Evolutionary conservation across 2,888 invertebrate genomes (phyloP).

Genomic region (Polylopha cassiicola): DNA sequence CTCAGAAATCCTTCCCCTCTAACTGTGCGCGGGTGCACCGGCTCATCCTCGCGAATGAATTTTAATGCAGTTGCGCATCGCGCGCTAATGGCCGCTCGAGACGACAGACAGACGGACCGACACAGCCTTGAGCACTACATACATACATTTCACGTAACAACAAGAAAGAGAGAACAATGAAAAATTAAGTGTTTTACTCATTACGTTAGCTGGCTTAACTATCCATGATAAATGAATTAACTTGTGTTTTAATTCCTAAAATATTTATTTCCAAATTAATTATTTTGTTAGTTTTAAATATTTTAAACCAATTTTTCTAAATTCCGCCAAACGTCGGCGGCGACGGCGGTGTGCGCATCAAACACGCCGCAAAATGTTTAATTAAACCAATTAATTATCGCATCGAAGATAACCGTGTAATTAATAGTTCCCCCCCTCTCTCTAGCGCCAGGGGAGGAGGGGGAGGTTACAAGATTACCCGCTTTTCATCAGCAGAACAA

Average conservation of each 20-base stretch:
- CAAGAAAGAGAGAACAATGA: not conserved
- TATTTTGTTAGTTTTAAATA: too few relatives aligned
- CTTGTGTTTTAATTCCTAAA: too few relatives aligned
- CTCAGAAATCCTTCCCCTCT: too few relatives aligned
- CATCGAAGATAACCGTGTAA: slow-evolving; percentile 19
- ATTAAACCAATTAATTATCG: slow-evolving; percentile 17
- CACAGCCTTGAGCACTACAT: slow-evolving; percentile 5
- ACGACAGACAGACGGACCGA: slow-evolving; percentile 12
- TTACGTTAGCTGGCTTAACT: too few relatives aligned
- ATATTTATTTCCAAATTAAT: too few relatives aligned
- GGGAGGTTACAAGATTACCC: slow-evolving; percentile 19
- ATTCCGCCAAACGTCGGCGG: not conserved
- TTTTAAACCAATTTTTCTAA: not conserved
- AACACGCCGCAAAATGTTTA: slow-evolving; percentile 15
- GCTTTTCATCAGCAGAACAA: slow-evolving; percentile 20
- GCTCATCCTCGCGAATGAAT: slow-evolving; percentile 16
- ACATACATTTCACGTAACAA: not conserved
- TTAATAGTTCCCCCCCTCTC: slow-evolving; percentile 16
- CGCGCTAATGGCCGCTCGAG: slow-evolving; percentile 20
- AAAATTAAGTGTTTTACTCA: too few relatives aligned
- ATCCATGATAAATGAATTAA: too few relatives aligned
- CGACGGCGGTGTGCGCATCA: too few relatives aligned
- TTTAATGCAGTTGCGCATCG: slow-evolving; percentile 17
- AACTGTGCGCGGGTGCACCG: not conserved
- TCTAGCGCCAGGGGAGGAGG: not conserved